These are phyloP conservation scores for Malurus splendens DNA, from an alignment of 2,797 vertebrate species.

Conservation along the genomic window DNA sequence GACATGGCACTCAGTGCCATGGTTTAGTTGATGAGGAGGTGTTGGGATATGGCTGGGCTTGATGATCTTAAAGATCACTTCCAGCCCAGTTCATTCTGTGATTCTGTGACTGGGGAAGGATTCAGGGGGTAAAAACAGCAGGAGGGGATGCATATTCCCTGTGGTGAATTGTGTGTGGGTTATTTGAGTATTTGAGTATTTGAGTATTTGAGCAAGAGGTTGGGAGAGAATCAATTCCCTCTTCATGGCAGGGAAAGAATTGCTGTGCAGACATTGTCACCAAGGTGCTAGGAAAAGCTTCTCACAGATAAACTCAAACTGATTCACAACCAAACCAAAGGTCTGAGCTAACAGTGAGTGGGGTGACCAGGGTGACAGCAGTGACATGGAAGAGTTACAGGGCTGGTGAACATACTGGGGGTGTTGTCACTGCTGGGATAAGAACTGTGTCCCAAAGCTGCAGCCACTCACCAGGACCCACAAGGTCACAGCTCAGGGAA, in stretches of 20 bases:
- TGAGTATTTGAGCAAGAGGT: not conserved
- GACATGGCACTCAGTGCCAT: too few species aligned
- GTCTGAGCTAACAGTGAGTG: rapidly evolving
- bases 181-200: too few species aligned
- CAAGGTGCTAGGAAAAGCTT: rapidly evolving
- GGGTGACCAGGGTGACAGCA: rapidly evolving
- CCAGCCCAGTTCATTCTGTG: too few species aligned
- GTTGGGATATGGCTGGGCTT: too few species aligned
- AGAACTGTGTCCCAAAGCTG: not conserved
- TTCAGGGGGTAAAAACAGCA: rapidly evolving
- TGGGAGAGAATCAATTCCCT: not conserved
- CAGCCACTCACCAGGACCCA: not conserved
- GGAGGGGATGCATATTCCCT: not conserved
- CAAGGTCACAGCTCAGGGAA: not conserved
- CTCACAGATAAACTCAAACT: too few species aligned
- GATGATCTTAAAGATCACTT: too few species aligned
- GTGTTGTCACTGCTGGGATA: too few species aligned
- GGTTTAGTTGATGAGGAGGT: too few species aligned
- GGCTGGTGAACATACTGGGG: rapidly evolving
- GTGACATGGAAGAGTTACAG: not conserved
- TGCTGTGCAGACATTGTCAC: not conserved
- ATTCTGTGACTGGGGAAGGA: rapidly evolving
- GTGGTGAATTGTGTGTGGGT: rapidly evolving
- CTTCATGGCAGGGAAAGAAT: not conserved
- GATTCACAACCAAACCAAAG: not conserved